phyloP scores from a whole-genome alignment of 2,888 invertebrate genomes.

The Spilosoma lubricipeda region DNA sequence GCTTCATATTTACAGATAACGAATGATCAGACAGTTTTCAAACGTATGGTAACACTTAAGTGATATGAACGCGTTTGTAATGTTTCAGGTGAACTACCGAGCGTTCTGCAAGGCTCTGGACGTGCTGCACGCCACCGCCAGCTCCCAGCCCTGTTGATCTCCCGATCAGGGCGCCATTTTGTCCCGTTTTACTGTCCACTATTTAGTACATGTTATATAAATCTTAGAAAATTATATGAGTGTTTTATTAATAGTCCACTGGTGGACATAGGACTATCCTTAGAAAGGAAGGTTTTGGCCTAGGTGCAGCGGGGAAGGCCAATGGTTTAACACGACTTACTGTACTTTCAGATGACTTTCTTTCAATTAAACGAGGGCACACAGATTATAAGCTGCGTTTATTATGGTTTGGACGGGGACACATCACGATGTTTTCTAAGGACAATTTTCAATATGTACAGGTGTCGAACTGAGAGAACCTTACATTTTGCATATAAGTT shows the following conservation, averaged over 20 bases:
- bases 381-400: too few species aligned
- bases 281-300: too few species aligned
- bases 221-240: background rate
- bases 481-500: too few species aligned
- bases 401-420: too few species aligned
- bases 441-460: too few species aligned
- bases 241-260: background rate
- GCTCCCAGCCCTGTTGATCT: slow-evolving; percentile 73
- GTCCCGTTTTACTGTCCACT: background rate
- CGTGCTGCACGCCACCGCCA: slow-evolving; percentile 87
- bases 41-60: background rate
- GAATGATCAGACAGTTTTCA: background rate
- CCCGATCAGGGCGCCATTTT: background rate
- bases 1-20: background rate
- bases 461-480: too few species aligned
- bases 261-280: too few species aligned
- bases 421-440: too few species aligned
- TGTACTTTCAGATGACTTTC: too few species aligned
- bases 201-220: slow-evolving; percentile 1
- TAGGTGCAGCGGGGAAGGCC: too few species aligned
- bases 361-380: too few species aligned
- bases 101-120: slow-evolving; percentile 89
- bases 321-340: too few species aligned
- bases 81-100: slow-evolving; percentile 88
- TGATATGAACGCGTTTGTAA: background rate